phyloP scores from a whole-genome alignment of 2,888 invertebrate species.

The Aspidiotus destructor region DNA sequence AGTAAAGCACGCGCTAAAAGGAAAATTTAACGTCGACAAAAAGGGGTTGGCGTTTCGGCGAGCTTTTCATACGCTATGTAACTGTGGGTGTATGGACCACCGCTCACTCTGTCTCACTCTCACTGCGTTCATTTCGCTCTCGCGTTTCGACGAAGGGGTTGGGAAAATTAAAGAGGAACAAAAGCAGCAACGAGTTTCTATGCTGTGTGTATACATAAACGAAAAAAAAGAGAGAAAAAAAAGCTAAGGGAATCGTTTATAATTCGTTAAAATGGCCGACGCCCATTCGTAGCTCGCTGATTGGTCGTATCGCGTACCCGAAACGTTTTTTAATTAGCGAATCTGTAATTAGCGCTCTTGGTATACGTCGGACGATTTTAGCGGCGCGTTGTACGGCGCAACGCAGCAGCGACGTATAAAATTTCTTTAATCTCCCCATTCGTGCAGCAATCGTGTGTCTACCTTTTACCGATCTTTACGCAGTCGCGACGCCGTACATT shows the following conservation, averaged over 20 bases:
- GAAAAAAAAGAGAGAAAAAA: not conserved
- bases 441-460: no score
- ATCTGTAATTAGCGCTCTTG: not conserved
- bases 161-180: slow-evolving; percentile 27
- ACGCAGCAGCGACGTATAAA: no score
- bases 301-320: slow-evolving; percentile 14
- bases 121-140: not conserved
- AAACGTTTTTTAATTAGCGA: slow-evolving; percentile 3
- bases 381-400: not conserved
- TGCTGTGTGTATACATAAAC: not conserved
- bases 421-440: no score
- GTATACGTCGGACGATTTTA: not conserved
- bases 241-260: slow-evolving; percentile 7
- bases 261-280: slow-evolving; percentile 30
- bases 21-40: slow-evolving; percentile 19
- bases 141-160: slow-evolving; percentile 21
- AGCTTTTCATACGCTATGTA: slow-evolving; percentile 12
- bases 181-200: slow-evolving; percentile 6
- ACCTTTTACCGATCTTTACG: no score
- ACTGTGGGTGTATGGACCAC: slow-evolving; percentile 22
- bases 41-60: slow-evolving; percentile 21
- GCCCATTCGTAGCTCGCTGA: slow-evolving; percentile 23
- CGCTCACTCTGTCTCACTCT: not conserved
- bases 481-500: no score
- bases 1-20: slow-evolving; percentile 1